Percentiles rank a stretch among this genome's conserved stretches.
phyloP scores from a whole-genome alignment of 2,888 invertebrate species.

The Colletes collaris region DNA sequence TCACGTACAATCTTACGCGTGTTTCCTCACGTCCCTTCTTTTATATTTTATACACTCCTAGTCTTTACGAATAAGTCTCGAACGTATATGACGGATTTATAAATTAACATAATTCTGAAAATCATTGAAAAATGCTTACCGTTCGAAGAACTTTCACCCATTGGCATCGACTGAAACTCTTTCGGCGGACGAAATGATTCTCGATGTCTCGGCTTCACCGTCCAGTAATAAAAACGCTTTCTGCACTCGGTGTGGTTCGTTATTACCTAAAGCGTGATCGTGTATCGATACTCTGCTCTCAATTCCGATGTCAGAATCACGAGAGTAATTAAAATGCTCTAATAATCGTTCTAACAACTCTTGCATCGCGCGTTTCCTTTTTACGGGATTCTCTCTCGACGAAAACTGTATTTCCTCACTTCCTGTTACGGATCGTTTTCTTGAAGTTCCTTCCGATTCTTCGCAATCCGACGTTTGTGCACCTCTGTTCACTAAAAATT shows the following conservation, averaged over 20 bases:
- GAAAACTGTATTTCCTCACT: not conserved
- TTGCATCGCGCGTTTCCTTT: not conserved
- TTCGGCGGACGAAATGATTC: conserved; percentile 22
- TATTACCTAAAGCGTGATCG: conserved; percentile 51
- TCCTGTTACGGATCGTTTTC: not conserved
- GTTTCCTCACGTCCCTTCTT: no score
- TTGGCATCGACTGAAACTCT: conserved; percentile 1
- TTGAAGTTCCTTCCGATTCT: not conserved
- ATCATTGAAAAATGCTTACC: no score
- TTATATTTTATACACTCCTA: no score
- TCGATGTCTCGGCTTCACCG: conserved; percentile 26
- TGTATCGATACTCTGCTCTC: conserved; percentile 32
- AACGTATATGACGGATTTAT: no score
- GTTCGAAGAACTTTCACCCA: not conserved
- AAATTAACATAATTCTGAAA: no score
- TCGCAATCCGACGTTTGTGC: conserved; percentile 14
- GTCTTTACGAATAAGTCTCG: no score
- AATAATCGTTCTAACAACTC: conserved; percentile 35
- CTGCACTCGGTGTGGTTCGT: conserved; percentile 47
- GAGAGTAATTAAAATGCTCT: conserved; percentile 37
- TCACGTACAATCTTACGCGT: no score
- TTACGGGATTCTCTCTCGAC: not conserved
- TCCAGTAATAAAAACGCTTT: not conserved
- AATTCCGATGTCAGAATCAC: not conserved
- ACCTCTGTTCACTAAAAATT: conserved; percentile 34